Conservation (phyloP, 2,797 vertebrate species). For the Valencia hispanica region DNA sequence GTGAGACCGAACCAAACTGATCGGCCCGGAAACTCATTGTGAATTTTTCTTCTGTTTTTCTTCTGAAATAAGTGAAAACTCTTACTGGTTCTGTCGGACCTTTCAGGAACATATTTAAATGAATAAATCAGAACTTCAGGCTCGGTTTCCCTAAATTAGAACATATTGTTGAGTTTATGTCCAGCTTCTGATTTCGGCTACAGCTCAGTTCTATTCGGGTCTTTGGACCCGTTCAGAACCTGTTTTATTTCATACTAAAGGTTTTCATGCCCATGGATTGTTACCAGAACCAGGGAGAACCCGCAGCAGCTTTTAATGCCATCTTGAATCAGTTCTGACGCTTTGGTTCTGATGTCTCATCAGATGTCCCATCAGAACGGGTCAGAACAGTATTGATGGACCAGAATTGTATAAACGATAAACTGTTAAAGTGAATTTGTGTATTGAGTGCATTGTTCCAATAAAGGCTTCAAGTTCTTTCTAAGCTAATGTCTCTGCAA, state of each 20-base stretch:
- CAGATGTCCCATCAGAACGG: no score
- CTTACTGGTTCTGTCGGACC: constrained; percentile 83
- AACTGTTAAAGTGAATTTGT: constrained; percentile 86
- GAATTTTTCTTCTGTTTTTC: constrained; percentile 72
- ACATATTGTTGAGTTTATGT: constrained; percentile 84
- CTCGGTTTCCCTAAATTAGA: constrained; percentile 63
- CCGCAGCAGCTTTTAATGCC: neutral
- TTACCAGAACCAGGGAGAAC: neutral
- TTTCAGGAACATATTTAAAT: constrained; percentile 58
- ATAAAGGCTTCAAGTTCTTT: constrained; percentile 95
- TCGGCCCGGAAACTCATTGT: constrained; percentile 85
- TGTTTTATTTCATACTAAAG: constrained; percentile 92
- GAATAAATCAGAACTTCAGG: constrained; percentile 23
- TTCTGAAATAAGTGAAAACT: constrained; percentile 74
- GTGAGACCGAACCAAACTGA: constrained; percentile 62
- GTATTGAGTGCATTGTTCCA: constrained; percentile 94
- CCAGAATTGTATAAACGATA: no score
- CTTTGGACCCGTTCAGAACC: constrained; percentile 79
- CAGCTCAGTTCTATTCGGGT: constrained; percentile 65
- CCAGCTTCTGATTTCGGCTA: constrained; percentile 74
- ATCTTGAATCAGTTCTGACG: neutral
- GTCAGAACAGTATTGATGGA: no score
- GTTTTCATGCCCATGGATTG: constrained; percentile 47
- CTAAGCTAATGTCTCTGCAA: constrained; percentile 69
- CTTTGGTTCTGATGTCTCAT: neutral